Percentiles rank a stretch among this genome's conserved stretches.
Evolutionary conservation across 1,140 invertebrate genomes (phyloP).

Genomic region (Vanessa tameamea): DNA sequence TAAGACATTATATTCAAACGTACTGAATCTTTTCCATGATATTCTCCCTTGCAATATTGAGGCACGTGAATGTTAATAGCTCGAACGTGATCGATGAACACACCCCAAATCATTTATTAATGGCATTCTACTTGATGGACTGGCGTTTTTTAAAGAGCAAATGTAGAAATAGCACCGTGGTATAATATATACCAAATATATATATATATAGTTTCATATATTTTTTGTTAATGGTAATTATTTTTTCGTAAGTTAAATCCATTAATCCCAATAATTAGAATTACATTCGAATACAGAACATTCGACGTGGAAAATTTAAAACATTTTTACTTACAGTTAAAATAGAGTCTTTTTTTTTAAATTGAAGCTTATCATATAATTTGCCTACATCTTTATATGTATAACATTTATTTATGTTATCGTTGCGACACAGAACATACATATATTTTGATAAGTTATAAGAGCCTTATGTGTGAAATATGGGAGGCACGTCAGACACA

Average conservation of each 20-base stretch:
- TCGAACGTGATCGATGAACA: neutral
- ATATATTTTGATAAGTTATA: conserved; percentile 8
- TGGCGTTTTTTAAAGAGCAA: neutral
- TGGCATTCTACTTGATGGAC: neutral
- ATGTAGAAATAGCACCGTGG: neutral
- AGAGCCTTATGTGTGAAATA: conserved; percentile 6
- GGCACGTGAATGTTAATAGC: neutral
- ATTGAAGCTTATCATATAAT: no score
- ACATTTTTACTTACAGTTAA: no score
- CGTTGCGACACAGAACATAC: neutral
- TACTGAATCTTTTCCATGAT: no score
- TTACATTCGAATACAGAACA: no score
- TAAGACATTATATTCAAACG: no score
- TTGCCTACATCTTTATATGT: neutral
- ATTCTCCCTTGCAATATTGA: neutral
- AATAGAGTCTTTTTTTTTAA: no score
- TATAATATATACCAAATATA: no score
- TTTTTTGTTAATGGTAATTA: no score
- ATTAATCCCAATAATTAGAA: no score
- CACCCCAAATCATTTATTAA: neutral
- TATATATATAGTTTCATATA: no score
- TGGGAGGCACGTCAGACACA: neutral
- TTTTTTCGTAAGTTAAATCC: no score
- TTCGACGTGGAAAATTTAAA: no score
- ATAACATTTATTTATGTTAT: neutral